Percentiles rank a stretch among this genome's conserved stretches.
These are phyloP conservation scores for Bradynema listronoti DNA, from an alignment of 1,140 invertebrate genomes.

Conservation along the genomic window DNA sequence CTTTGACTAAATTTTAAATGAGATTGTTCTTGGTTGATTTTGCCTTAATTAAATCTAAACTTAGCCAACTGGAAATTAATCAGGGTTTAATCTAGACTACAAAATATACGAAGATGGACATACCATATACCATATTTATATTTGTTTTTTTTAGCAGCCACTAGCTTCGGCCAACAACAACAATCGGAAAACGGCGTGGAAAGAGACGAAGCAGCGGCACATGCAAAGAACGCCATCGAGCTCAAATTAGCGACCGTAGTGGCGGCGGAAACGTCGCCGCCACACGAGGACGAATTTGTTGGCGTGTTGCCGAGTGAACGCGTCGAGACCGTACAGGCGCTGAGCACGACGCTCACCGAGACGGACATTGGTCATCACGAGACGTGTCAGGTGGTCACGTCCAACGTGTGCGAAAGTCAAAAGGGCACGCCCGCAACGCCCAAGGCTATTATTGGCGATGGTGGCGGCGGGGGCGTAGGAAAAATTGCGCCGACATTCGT, in stretches of 20 bases:
- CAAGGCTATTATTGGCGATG: conserved; percentile 2
- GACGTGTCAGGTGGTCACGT: conserved; percentile 66
- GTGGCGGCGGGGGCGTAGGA: no score
- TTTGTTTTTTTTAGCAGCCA: no score
- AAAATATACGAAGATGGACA: no score
- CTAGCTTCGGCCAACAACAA: conserved; percentile 16
- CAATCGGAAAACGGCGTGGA: not conserved
- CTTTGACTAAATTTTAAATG: no score
- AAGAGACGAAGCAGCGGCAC: not conserved
- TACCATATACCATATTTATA: no score
- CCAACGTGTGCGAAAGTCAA: conserved; percentile 66
- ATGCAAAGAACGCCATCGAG: conserved; percentile 70
- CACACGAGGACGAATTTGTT: conserved; percentile 70
- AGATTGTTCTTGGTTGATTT: no score
- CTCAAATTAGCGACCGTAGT: conserved; percentile 68
- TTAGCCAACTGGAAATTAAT: no score
- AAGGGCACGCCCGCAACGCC: conserved; percentile 35
- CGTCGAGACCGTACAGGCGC: conserved; percentile 68
- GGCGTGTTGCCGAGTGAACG: conserved; percentile 75
- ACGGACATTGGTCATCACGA: conserved; percentile 72
- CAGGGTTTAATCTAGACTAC: no score
- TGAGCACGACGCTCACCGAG: conserved; percentile 78
- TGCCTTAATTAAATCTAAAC: no score
- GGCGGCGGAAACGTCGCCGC: not conserved
- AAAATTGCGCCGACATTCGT: no score